A percentile compares a stretch with the other conserved stretches of the same genome.
Evolutionary conservation across 2,888 invertebrate genomes (phyloP).

Genomic region (Eulithis testata): DNA sequence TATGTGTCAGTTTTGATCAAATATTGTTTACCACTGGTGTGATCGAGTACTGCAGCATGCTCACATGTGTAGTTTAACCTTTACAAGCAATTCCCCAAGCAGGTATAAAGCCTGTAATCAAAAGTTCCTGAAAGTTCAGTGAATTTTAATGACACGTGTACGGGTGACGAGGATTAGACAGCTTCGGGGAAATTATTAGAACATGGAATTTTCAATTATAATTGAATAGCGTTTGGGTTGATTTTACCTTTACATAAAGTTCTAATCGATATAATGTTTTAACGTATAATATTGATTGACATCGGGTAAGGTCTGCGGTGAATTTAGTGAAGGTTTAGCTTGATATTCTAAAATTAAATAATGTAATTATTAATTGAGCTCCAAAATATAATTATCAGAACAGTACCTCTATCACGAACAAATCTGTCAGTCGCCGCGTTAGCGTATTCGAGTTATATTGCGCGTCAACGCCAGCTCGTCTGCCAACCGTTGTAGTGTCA

Average conservation of each 20-base stretch:
- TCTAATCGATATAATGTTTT: constrained; percentile 1
- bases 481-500: too few relatives aligned
- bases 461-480: too few relatives aligned
- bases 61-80: not conserved
- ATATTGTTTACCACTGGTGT: too few relatives aligned
- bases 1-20: too few relatives aligned
- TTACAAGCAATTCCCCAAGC: not conserved
- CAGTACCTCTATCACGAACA: too few relatives aligned
- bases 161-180: constrained; percentile 33
- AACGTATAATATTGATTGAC: not conserved
- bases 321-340: not conserved
- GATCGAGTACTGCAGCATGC: not conserved
- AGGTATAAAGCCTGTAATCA: constrained; percentile 35
- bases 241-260: not conserved
- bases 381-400: not conserved
- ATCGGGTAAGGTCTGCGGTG: not conserved
- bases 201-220: constrained; percentile 11
- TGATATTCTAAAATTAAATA: not conserved
- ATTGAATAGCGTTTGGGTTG: constrained; percentile 2
- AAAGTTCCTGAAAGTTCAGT: constrained; percentile 35
- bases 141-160: constrained; percentile 36
- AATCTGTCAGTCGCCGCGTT: too few relatives aligned
- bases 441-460: too few relatives aligned
- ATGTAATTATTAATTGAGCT: not conserved
- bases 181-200: constrained; percentile 9